Base-by-base conservation (phyloP, 2,888 invertebrate species). In the Tetrapedia diversipes region DNA sequence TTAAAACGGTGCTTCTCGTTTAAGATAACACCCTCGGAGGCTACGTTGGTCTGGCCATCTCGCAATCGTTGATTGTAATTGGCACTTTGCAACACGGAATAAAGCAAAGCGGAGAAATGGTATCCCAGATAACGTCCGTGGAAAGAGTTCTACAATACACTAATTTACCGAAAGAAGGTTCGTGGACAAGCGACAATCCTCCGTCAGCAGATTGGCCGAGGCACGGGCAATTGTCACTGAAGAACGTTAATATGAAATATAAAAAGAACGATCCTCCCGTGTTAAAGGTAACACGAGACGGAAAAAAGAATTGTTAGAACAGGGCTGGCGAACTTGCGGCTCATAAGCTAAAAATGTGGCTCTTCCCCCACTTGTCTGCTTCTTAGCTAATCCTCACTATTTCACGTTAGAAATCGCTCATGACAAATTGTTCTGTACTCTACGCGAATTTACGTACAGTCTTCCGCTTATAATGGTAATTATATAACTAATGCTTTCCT, bases 141-240 rank as follows among this genome's bases (percentile, higher is more conserved):
- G 97, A 97, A 89, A 93, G 97, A 49, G 94, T 97, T 1, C 89
- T 96, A 4, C 96, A 97, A 88, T 98, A 97, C 91, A 95, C 95
- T 0, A 93, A 95, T 34, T 91, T 98, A 49, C 95, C 95, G 0
- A 93, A 95, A 45, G 97, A 98, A 91, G 92, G 92, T 16, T 78
- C 87, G 0, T 67, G 87, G 64, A 72, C 65, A 0, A 83, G 88
- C 2, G 37, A 81, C 0, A 91, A 91, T 63, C 92, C 92, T 56
- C 94, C 95, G 0, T 94, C 95, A 0, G 75, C 90, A 1, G 92
- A 92, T 32, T 97, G 97, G 97, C 97, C 96, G 0, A 92, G 92
- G 16, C 91, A 92, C 7, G 97, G 97, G 0, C 93, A 93, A 73
- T 92, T 96, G 4, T 88, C 92, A 24, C 94, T 96, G 86, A 93